phyloP scores from a whole-genome alignment of 2,113 vertebrate species.

The Anolis sagrei region DNA sequence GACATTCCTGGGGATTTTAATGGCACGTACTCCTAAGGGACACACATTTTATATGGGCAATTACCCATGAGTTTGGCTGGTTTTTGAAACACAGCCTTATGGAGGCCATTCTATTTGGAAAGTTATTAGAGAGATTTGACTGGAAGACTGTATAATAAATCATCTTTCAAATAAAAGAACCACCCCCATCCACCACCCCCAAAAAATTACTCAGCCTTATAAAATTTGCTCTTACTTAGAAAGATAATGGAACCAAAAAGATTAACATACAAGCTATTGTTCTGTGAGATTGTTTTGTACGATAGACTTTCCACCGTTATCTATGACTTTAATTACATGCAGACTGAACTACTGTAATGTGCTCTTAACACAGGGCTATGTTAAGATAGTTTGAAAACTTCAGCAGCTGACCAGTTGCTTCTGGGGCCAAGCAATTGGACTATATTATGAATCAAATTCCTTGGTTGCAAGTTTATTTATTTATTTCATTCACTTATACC shows the following conservation, averaged over 20 bases:
- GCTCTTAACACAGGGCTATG: not conserved
- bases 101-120: not conserved
- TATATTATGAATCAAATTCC: not conserved
- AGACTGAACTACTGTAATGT: not conserved
- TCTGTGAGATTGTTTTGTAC: not conserved
- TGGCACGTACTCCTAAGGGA: not conserved
- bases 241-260: not conserved
- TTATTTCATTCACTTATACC: too few relatives aligned
- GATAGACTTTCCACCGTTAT: not conserved
- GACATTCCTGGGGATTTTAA: conserved; percentile 28
- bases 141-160: not conserved
- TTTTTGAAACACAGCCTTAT: conserved; percentile 1
- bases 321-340: not conserved
- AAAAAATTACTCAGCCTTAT: too few relatives aligned
- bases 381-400: not conserved
- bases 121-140: not conserved
- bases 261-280: not conserved
- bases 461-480: too few relatives aligned
- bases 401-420: not conserved
- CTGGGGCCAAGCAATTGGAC: not conserved
- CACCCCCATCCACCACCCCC: not conserved
- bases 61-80: not conserved
- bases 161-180: not conserved
- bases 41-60: not conserved
- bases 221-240: not conserved